Percentiles rank a stretch among this genome's conserved stretches.
Evolutionary conservation across 2,888 invertebrate genomes (phyloP).

Genomic region (Dasysyrphus albostriatus): DNA sequence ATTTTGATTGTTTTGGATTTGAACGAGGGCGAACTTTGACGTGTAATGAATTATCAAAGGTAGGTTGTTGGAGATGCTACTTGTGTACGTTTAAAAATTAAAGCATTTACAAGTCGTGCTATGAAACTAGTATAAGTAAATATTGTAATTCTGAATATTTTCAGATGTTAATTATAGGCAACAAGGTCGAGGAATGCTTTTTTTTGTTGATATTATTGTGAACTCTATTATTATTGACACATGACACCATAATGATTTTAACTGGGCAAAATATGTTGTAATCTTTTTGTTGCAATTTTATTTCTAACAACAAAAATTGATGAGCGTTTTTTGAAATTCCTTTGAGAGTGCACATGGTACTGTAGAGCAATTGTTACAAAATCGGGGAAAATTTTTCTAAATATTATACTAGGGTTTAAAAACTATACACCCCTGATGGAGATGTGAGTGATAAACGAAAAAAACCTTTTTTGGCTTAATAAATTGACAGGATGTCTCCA

Average conservation of each 20-base stretch:
- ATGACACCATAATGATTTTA: not conserved
- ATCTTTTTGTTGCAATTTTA: not conserved
- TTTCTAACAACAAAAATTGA: not conserved
- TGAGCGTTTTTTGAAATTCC: not conserved
- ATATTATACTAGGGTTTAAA: too few relatives aligned
- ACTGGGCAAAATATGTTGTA: not conserved
- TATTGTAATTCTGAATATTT: not conserved
- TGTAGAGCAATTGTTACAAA: too few relatives aligned
- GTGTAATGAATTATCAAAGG: slow-evolving; percentile 53
- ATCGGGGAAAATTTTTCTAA: too few relatives aligned
- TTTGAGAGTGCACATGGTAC: too few relatives aligned
- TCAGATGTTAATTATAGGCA: not conserved
- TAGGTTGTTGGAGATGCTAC: slow-evolving; percentile 17
- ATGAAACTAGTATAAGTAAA: slow-evolving; percentile 8
- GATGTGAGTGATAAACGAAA: too few relatives aligned
- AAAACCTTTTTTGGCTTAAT: too few relatives aligned
- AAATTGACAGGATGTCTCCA: too few relatives aligned
- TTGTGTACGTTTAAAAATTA: not conserved
- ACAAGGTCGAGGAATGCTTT: not conserved
- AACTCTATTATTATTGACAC: not conserved
- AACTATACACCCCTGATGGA: too few relatives aligned
- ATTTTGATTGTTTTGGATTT: slow-evolving; percentile 22
- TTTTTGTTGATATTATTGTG: not conserved
- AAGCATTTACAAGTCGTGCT: not conserved
- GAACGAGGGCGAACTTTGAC: slow-evolving; percentile 29